These are phyloP conservation scores for Panthera tigris DNA, from an alignment of 2,113 vertebrate genomes.

Conservation along the genomic window DNA sequence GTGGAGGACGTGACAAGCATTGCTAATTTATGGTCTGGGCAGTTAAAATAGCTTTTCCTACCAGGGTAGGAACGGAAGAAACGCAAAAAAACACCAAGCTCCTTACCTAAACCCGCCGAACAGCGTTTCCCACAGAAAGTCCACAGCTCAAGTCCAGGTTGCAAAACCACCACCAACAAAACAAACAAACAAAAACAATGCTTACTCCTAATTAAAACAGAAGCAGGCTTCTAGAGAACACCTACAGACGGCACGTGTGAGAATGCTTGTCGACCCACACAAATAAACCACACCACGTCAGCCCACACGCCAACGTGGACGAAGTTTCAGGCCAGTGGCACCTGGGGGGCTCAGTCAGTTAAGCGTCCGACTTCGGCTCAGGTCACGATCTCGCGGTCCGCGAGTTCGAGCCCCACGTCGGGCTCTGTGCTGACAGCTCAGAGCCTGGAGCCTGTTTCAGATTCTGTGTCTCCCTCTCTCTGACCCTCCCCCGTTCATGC, in stretches of 20 bases:
- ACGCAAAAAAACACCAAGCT: accelerated
- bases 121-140: not conserved
- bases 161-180: not conserved
- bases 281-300: not conserved
- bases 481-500: too few relatives aligned
- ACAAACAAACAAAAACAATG: not conserved
- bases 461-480: too few relatives aligned
- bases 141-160: not conserved
- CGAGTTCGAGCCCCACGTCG: too few relatives aligned
- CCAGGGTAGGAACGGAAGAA: not conserved
- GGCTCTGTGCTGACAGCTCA: accelerated
- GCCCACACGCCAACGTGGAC: accelerated
- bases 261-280: not conserved
- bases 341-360: too few relatives aligned
- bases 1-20: not conserved
- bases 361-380: too few relatives aligned
- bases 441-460: too few relatives aligned
- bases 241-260: not conserved
- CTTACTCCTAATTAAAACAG: not conserved
- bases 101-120: accelerated
- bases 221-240: not conserved
- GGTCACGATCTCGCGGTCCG: accelerated
- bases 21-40: not conserved
- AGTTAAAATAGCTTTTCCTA: not conserved
- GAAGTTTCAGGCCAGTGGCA: not conserved